phyloP scores from a whole-genome alignment of 1,140 invertebrate species.

The Drosophila truncata region DNA sequence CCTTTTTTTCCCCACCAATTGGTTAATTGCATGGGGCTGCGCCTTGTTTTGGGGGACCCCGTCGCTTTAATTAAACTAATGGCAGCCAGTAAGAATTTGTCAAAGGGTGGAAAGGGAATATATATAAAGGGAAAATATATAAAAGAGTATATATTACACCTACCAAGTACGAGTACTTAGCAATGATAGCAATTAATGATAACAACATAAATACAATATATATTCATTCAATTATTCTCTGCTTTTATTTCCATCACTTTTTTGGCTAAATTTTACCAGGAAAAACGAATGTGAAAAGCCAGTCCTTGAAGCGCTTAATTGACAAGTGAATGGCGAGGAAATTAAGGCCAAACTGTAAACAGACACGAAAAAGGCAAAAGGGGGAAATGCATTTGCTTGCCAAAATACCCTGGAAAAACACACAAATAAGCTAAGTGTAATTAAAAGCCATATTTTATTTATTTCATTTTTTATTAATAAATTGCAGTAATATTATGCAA shows the following conservation, averaged over 20 bases:
- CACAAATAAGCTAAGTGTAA: not conserved
- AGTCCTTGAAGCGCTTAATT: slow-evolving; percentile 75
- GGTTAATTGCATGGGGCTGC: slow-evolving; percentile 44
- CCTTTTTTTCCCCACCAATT: slow-evolving; percentile 11
- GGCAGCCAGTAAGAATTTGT: slow-evolving; percentile 9
- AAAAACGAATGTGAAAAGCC: slow-evolving; percentile 12
- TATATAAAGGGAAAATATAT: not conserved
- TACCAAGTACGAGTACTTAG: not conserved
- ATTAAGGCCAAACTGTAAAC: slow-evolving; percentile 56
- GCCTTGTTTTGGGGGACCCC: slow-evolving; percentile 21
- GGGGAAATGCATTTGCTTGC: not conserved
- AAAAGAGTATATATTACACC: not conserved
- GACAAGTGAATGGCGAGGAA: slow-evolving; percentile 71
- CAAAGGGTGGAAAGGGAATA: not conserved
- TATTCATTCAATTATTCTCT: not conserved
- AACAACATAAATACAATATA: not conserved
- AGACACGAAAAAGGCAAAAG: slow-evolving; percentile 10
- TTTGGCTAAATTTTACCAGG: not conserved
- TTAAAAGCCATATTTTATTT: not conserved
- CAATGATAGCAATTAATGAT: not conserved
- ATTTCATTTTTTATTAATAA: no score
- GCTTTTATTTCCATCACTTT: not conserved
- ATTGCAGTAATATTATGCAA: no score
- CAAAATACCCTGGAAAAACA: not conserved
- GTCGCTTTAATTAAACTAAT: slow-evolving; percentile 44